phyloP scores from a whole-genome alignment of 1,140 invertebrate genomes.

The Sitobion miscanthi region DNA sequence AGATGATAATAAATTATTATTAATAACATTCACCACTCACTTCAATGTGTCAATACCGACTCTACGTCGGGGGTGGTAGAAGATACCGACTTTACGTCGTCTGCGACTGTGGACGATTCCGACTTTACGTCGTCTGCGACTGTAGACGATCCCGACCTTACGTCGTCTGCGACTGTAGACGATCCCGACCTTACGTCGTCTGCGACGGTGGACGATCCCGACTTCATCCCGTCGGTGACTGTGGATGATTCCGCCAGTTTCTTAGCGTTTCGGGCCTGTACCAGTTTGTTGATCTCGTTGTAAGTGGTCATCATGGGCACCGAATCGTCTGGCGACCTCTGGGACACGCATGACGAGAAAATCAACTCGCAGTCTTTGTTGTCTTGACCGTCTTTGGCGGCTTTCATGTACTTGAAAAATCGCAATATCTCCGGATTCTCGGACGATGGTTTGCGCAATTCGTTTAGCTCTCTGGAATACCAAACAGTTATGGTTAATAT shows the following conservation, averaged over 20 bases:
- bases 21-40: background rate
- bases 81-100: background rate
- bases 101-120: background rate
- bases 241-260: background rate
- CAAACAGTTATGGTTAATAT: background rate
- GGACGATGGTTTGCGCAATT: conserved; percentile 78
- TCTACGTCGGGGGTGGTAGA: background rate
- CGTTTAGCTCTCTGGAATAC: conserved; percentile 76
- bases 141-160: background rate
- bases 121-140: background rate
- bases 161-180: background rate
- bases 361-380: conserved; percentile 70
- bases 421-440: conserved; percentile 83
- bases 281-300: conserved; percentile 84
- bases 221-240: background rate
- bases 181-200: background rate
- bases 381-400: conserved; percentile 84
- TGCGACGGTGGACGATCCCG: background rate
- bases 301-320: conserved; percentile 84
- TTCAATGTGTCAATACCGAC: background rate
- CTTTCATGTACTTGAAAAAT: conserved; percentile 88
- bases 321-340: conserved; percentile 63
- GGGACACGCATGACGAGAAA: conserved; percentile 66
- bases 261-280: conserved; percentile 67
- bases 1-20: background rate